Evolutionary conservation across 2,888 invertebrate genomes (phyloP), one percentile per base, ranked within the genome.

Genomic region (Auanema freiburgensis): DNA sequence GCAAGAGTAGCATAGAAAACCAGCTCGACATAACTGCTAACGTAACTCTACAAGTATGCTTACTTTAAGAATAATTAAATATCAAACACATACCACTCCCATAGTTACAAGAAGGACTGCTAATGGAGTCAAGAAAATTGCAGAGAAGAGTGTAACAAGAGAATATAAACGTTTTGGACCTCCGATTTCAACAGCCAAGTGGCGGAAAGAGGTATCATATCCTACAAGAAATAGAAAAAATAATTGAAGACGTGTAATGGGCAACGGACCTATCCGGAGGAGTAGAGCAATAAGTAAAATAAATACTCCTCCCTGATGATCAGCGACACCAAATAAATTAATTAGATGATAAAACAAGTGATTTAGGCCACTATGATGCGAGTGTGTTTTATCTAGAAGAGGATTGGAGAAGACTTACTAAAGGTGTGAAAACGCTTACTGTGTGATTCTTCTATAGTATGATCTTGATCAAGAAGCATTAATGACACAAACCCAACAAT

Each of bases 261-360:
- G 18, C n/a, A 14, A 62, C 63, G 40, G 6, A 57, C 61, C 75
- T 12, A 85, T 84, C 60, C 85, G 83, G 16, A 86, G 76, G 68
- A 86, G 83, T 16, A 87, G 74, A 0, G 86, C 84, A 2, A 86
- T 54, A 50, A 86, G 79, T 53, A 87, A 76, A 52, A 87, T 74
- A 25, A 86, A 78, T n/a, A 87, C 85, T 16, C 87, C 87, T 25
- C 86, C 87, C 84, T 87, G 87, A 76, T 88, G 88, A 76, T 88
- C 88, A 10, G 87, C 86, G 69, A 87, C 84, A 18, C 87, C 88
- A 55, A 87, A 84, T 77, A 86, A 83, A 18, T 84, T 84, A 24
- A 86, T 82, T 11, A 86, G 69, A 80, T 87, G 86, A 60, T 86
- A 85, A 74, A 87, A 86, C 6, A 86, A 65, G 72, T 87, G 85